These are phyloP conservation scores for Nymphicus hollandicus DNA, from an alignment of 2,113 vertebrate species.

Conservation along the genomic window DNA sequence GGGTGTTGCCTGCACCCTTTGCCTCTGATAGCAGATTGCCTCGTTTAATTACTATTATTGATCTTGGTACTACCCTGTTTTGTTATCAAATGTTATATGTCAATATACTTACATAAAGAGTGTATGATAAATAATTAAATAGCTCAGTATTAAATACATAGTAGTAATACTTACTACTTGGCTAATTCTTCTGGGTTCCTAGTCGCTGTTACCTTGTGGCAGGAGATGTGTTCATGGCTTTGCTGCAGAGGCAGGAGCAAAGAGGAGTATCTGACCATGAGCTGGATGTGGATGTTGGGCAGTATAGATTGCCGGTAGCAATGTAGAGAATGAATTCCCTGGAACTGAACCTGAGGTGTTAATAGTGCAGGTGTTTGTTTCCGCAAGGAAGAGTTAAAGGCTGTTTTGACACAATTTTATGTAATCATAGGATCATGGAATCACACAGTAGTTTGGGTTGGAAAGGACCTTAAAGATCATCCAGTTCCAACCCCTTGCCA, in stretches of 20 bases:
- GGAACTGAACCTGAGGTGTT: not conserved
- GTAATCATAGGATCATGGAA: not conserved
- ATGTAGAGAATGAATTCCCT: not conserved
- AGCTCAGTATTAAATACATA: not conserved
- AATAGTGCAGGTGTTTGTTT: not conserved
- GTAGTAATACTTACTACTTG: not conserved
- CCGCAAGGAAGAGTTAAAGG: not conserved
- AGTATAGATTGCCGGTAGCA: not conserved
- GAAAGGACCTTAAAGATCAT: not conserved
- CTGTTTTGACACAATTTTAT: not conserved
- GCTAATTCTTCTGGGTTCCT: not conserved
- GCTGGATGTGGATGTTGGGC: rapidly evolving
- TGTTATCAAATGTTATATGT: not conserved
- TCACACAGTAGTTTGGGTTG: not conserved
- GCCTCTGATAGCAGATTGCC: not conserved
- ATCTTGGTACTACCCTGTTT: not conserved
- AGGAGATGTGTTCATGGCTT: not conserved
- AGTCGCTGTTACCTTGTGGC: not conserved
- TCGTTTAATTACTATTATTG: not conserved
- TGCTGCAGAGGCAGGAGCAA: not conserved
- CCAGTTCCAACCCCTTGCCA: not conserved
- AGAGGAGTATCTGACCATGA: not conserved
- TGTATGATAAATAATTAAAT: not conserved
- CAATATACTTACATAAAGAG: rapidly evolving
- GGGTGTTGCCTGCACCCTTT: not conserved